Evolutionary conservation across 2,888 invertebrate species (phyloP).

Genomic region (Rhodophaea formosa): DNA sequence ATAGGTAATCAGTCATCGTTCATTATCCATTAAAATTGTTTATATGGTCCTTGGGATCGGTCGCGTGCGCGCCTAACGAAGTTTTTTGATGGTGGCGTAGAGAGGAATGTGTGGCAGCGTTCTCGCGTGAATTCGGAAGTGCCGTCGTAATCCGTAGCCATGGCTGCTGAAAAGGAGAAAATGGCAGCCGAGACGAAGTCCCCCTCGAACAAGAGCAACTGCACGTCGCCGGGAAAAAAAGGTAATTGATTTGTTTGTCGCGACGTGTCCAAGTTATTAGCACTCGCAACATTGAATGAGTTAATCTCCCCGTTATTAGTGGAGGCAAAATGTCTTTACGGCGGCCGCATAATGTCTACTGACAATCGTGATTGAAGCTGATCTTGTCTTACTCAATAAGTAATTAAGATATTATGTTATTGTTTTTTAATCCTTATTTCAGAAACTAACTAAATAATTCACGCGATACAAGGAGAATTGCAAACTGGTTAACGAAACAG

Average conservation of each 20-base stretch:
- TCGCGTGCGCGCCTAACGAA: slow-evolving; percentile 41
- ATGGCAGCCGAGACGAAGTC: slow-evolving; percentile 75
- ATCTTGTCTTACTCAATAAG: background rate
- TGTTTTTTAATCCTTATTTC: too few relatives aligned
- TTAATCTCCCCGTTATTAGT: background rate
- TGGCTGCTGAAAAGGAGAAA: slow-evolving; percentile 76
- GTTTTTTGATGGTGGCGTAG: slow-evolving; percentile 26
- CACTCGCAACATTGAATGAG: background rate
- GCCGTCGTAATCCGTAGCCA: slow-evolving; percentile 49
- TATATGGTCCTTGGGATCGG: slow-evolving; percentile 53
- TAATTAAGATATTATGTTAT: background rate
- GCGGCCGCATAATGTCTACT: background rate
- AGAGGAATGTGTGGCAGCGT: slow-evolving; percentile 66
- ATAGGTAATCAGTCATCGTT: slow-evolving; percentile 60
- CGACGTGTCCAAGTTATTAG: background rate
- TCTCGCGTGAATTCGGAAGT: slow-evolving; percentile 51
- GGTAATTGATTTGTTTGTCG: slow-evolving; percentile 46
- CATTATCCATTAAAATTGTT: slow-evolving; percentile 58
- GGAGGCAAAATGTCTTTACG: background rate
- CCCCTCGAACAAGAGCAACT: slow-evolving; percentile 73
- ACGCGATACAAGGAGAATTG: too few relatives aligned
- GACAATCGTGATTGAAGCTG: background rate
- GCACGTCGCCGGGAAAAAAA: slow-evolving; percentile 77
- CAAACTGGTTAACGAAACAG: too few relatives aligned
- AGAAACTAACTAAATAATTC: too few relatives aligned